phyloP scores from a whole-genome alignment of 35 echinoderm and acorn worm genomes.

The Hemicentrotus pulcherrimus region DNA sequence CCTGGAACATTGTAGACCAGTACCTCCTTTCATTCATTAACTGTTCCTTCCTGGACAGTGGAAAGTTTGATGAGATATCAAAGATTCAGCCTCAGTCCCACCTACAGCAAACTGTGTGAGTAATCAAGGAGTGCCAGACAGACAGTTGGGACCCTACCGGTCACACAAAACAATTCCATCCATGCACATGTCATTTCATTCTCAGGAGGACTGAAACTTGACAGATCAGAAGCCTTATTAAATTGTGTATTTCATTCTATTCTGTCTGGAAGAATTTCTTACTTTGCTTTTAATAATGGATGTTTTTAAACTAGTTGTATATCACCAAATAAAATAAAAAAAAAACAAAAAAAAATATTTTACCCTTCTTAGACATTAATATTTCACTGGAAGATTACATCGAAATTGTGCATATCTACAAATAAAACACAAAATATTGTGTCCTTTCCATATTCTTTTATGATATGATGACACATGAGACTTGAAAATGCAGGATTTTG shows the following conservation, averaged over 20 bases:
- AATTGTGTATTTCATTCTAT: neutral
- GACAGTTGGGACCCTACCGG: neutral
- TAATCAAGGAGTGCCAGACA: conserved; percentile 16
- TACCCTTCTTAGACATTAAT: neutral
- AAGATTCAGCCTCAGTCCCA: conserved; percentile 5
- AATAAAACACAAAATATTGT: too few relatives aligned
- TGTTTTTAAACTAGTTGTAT: too few relatives aligned
- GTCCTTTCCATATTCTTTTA: too few relatives aligned
- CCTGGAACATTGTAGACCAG: neutral
- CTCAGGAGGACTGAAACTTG: neutral
- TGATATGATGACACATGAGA: too few relatives aligned
- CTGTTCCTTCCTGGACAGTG: neutral
- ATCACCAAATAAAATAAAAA: too few relatives aligned
- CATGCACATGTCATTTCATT: neutral
- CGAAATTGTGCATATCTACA: neutral
- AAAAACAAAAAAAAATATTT: too few relatives aligned
- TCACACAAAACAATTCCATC: neutral
- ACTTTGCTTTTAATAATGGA: neutral
- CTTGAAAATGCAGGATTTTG: too few relatives aligned
- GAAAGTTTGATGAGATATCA: neutral
- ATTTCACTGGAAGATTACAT: neutral
- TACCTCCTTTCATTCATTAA: neutral
- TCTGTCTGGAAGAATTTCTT: neutral
- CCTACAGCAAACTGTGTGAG: neutral
- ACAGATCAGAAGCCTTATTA: neutral